These are phyloP conservation scores for Fragum sueziense DNA, from an alignment of 2,888 invertebrate genomes.

Conservation along the genomic window DNA sequence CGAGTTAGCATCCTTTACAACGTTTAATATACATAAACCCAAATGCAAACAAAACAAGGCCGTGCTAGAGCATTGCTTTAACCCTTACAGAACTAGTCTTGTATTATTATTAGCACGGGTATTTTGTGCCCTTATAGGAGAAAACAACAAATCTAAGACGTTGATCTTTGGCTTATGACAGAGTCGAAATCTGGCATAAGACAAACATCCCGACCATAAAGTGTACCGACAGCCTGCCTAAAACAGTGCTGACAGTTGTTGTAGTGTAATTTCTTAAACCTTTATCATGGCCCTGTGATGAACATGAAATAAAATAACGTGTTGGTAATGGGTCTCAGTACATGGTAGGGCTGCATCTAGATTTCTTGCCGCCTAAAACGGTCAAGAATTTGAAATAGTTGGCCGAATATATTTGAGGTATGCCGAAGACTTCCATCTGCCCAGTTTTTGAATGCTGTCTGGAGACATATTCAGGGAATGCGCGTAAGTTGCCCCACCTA, in stretches of 20 bases:
- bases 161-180: background rate
- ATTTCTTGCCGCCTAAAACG: background rate
- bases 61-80: too few relatives aligned
- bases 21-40: too few relatives aligned
- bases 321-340: background rate
- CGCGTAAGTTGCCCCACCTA: background rate
- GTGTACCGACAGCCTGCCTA: background rate
- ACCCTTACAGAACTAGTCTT: too few relatives aligned
- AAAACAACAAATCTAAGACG: background rate
- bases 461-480: background rate
- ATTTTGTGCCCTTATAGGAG: too few relatives aligned
- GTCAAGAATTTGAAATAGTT: background rate
- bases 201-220: background rate
- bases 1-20: too few relatives aligned
- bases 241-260: background rate
- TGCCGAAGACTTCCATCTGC: background rate
- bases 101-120: too few relatives aligned
- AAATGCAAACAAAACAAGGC: too few relatives aligned
- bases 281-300: background rate
- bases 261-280: background rate
- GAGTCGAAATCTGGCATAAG: background rate
- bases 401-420: background rate
- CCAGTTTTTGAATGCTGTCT: background rate
- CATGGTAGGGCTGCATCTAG: background rate
- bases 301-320: too few relatives aligned